Evolutionary conservation across 2,797 vertebrate species (phyloP).

Genomic region (Tarsius wallacei): DNA sequence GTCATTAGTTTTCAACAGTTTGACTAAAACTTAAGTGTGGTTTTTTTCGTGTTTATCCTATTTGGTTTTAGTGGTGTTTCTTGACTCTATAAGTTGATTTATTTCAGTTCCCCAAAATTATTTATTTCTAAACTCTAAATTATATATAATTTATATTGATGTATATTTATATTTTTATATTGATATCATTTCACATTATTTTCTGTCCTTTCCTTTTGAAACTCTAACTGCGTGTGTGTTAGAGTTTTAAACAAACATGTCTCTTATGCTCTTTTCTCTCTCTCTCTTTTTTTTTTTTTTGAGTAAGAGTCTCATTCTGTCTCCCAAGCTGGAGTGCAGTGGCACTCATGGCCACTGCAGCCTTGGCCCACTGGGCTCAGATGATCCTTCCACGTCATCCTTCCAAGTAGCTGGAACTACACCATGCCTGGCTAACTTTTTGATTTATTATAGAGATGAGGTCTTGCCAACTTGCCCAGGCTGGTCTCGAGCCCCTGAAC

Average conservation of each 20-base stretch:
- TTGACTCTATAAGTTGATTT: not conserved
- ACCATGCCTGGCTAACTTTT: no score
- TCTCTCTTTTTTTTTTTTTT: no score
- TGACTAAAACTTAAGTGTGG: not conserved
- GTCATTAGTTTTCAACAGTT: not conserved
- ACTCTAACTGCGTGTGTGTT: not conserved
- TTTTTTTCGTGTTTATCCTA: not conserved
- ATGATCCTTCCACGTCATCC: no score
- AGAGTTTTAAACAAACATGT: not conserved
- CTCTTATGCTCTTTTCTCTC: not conserved
- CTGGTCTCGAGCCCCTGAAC: no score
- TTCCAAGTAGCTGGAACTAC: no score
- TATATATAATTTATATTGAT: not conserved
- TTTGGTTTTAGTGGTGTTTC: not conserved
- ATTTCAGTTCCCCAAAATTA: not conserved
- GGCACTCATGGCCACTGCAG: no score
- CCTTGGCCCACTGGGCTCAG: no score
- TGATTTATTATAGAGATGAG: no score
- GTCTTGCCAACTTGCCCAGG: no score
- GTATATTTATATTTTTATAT: not conserved
- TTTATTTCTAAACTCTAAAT: not conserved
- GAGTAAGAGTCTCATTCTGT: no score
- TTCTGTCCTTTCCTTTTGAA: not conserved
- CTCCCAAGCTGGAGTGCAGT: no score
- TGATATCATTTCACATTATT: not conserved